Conservation (phyloP, 2,888 invertebrate species). For the Tortricodes alternella region DNA sequence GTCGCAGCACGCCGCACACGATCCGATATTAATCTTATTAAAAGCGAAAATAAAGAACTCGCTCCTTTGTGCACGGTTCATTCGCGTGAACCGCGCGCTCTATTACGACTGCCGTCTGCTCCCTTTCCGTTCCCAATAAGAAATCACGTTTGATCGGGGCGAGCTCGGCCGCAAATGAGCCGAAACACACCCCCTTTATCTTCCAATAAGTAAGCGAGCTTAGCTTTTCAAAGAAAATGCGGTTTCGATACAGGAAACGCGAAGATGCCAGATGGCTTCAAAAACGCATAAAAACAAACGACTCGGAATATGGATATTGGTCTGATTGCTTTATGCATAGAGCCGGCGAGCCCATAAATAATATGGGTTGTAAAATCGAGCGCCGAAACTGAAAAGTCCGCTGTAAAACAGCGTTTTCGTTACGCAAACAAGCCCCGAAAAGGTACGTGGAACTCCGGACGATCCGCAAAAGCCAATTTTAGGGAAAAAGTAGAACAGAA, state of each 20-base stretch:
- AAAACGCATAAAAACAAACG: conserved; percentile 73
- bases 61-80: conserved; percentile 45
- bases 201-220: conserved; percentile 73
- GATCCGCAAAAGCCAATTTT: conserved; percentile 51
- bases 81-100: conserved; percentile 54
- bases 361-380: conserved; percentile 53
- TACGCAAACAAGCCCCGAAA: conserved; percentile 49
- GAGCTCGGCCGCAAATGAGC: conserved; percentile 73
- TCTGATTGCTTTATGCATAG: conserved; percentile 66
- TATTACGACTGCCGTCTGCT: conserved; percentile 54
- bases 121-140: conserved; percentile 66
- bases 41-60: conserved; percentile 52
- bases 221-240: conserved; percentile 61
- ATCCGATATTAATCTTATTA: conserved; percentile 52
- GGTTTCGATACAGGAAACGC: conserved; percentile 56
- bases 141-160: conserved; percentile 72
- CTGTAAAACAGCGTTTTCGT: conserved; percentile 49
- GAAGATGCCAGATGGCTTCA: conserved; percentile 69
- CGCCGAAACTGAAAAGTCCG: conserved; percentile 47
- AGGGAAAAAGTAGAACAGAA: conserved; percentile 49
- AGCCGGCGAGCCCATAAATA: conserved; percentile 58
- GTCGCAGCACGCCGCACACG: conserved; percentile 14
- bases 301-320: conserved; percentile 65
- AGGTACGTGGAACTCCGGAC: conserved; percentile 22
- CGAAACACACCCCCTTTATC: conserved; percentile 78